phyloP scores from a whole-genome alignment of 37 sponge, comb jelly and placozoan genomes.

The Petrosia ficiformis region DNA sequence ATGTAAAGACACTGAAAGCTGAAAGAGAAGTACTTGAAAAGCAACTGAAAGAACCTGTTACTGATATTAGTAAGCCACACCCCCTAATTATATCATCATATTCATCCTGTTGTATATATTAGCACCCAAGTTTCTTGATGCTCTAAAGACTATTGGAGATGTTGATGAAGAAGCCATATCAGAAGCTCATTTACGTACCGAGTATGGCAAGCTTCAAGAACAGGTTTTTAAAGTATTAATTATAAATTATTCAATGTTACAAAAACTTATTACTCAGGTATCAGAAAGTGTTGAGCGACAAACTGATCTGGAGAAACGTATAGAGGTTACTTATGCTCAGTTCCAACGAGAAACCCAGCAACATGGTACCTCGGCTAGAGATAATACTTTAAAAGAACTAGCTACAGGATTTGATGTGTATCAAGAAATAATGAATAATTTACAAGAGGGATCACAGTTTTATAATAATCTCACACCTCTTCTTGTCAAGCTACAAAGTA shows the following conservation, averaged over 20 bases:
- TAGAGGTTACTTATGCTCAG: constrained; percentile 35
- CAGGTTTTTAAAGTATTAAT: constrained; percentile 29
- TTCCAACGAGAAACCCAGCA: constrained; percentile 42
- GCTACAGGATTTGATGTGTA: constrained; percentile 84
- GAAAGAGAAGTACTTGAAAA: constrained; percentile 76
- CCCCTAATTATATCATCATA: not conserved
- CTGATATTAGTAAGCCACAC: constrained; percentile 58
- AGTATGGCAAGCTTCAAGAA: constrained; percentile 68
- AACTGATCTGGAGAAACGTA: constrained; percentile 21
- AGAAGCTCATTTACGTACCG: constrained; percentile 60
- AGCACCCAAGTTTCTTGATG: constrained; percentile 77
- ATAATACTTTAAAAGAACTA: constrained; percentile 72
- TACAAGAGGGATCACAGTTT: constrained; percentile 89
- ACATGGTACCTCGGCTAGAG: constrained; percentile 42
- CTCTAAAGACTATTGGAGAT: constrained; percentile 73
- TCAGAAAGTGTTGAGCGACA: constrained; percentile 40
- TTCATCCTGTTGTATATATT: not conserved
- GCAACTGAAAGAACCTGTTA: constrained; percentile 58
- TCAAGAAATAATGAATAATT: constrained; percentile 70
- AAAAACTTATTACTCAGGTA: constrained; percentile 16
- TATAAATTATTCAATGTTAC: not conserved
- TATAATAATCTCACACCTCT: constrained; percentile 91
- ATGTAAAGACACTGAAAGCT: constrained; percentile 75
- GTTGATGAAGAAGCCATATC: constrained; percentile 80
- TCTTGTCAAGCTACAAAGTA: constrained; percentile 76